Conservation (phyloP, 2,113 vertebrate species). For the Calyptommatus sinebrachiatus region DNA sequence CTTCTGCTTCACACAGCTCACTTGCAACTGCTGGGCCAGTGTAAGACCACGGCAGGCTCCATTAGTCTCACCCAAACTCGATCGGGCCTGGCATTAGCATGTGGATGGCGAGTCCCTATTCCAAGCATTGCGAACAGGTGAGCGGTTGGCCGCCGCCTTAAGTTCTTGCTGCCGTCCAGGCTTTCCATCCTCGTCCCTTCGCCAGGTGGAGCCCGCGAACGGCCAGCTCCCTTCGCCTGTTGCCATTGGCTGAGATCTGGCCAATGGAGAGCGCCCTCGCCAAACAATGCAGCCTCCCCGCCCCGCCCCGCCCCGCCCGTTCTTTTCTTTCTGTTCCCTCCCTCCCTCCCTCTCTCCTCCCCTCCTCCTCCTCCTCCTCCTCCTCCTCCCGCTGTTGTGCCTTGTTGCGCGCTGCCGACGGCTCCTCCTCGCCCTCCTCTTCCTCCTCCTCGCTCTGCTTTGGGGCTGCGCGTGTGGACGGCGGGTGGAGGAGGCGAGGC, state of each 20-base stretch:
- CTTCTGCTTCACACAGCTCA: too few relatives aligned
- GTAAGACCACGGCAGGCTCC: too few relatives aligned
- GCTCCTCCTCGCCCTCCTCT: conserved; percentile 33
- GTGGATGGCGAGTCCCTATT: too few relatives aligned
- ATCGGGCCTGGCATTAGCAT: too few relatives aligned
- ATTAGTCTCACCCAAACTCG: too few relatives aligned
- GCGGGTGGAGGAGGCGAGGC: conserved; percentile 3
- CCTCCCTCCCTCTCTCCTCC: background rate
- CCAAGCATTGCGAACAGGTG: too few relatives aligned
- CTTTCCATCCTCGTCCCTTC: background rate
- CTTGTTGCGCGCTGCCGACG: background rate
- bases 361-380: too few relatives aligned
- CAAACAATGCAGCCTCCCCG: conserved; percentile 16
- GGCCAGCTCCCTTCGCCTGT: background rate
- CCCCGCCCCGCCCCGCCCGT: background rate
- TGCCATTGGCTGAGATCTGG: conserved; percentile 4
- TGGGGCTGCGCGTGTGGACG: background rate
- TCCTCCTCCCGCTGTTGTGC: background rate
- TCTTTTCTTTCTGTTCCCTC: background rate
- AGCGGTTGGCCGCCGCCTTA: too few relatives aligned
- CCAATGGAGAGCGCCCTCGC: conserved; percentile 26
- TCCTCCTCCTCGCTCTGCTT: background rate
- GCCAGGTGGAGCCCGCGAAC: conserved; percentile 7
- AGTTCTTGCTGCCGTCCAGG: too few relatives aligned
- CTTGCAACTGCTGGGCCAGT: too few relatives aligned